Percentiles rank a stretch among this genome's conserved stretches.
These are phyloP conservation scores for Molossus alvarezi DNA, from an alignment of 2,797 vertebrate species.

Conservation along the genomic window DNA sequence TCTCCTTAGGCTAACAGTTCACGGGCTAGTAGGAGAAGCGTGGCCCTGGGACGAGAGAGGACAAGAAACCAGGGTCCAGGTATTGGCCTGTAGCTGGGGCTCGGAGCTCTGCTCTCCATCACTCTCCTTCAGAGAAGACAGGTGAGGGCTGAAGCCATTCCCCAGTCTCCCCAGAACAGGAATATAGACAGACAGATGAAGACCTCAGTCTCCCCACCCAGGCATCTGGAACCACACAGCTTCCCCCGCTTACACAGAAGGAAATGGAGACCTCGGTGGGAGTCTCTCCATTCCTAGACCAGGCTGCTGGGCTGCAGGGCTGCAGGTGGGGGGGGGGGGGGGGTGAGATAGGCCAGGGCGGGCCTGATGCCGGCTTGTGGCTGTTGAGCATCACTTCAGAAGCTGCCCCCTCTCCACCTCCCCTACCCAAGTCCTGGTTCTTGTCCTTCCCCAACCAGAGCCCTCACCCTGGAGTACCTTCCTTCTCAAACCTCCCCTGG, in stretches of 20 bases:
- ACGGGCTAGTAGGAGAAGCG: not conserved
- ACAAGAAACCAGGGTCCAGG: not conserved
- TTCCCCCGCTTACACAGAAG: not conserved
- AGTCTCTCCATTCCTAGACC: not conserved
- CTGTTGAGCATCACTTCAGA: not conserved
- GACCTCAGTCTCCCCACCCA: too few species aligned
- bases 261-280: not conserved
- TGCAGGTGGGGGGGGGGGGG: not conserved
- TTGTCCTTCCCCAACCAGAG: not conserved
- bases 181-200: not conserved
- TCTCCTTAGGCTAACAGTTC: not conserved
- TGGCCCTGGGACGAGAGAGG: not conserved
- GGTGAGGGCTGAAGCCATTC: not conserved
- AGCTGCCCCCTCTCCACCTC: not conserved
- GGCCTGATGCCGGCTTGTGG: not conserved
- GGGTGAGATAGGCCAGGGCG: rapidly evolving
- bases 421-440: not conserved
- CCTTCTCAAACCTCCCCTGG: not conserved
- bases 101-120: too few species aligned
- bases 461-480: not conserved
- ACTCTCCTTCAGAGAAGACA: not conserved
- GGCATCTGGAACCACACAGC: not conserved
- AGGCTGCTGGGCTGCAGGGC: not conserved
- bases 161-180: not conserved
- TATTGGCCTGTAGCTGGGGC: not conserved